Evolutionary conservation across 2,797 vertebrate genomes (phyloP), one percentile per base, ranked within the genome.

Genomic region (Simalia tracyae): DNA sequence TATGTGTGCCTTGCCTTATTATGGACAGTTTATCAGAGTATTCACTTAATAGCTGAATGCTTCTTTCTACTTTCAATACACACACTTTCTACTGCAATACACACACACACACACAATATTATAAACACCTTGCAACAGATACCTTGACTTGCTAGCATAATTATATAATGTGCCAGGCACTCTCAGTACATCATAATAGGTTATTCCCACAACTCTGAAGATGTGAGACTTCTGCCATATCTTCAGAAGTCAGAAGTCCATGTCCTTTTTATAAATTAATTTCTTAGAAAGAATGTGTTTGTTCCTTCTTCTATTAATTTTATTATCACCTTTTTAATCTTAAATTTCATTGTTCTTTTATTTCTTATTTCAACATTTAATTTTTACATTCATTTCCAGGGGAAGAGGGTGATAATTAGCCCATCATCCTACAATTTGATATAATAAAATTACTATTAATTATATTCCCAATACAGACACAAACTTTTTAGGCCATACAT

Each of bases 371-470:
- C 87, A 76, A 57, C 9, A 3, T 86, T 59, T 91, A 46, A 2
- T 5, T 90, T 94, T 93, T 90, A 61, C 9, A 1, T 1, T 12
- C 36, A 63, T 90, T 14, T 87, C 84, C 17, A 19, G 36, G 46
- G 19, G 3, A 14, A 57, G 17, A 2, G 56, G 15, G 22, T 15
- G 17, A 46, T 87, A 92, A 95, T 26, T 91, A 31, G 1, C 72
- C 95, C 90, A 68, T 87, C 90, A 89, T 8, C 72, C 91, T 56
- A 72, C 90, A 91, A 61, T 92, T 94, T 81, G 36, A 5, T 54
- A 68, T 93, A 93, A 92, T 90, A 60, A 63, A 94, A 94, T 94
- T 95, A 61, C 26, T 92, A 89, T 92, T 46, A 28, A 86, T 93
- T 95, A 93, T 85, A 84, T 5, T 11, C 1, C 90, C 61, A n/a